Percentiles rank a stretch among this genome's conserved stretches.
Evolutionary conservation across 2,113 vertebrate genomes (phyloP).

Genomic region (Mirza zaza): DNA sequence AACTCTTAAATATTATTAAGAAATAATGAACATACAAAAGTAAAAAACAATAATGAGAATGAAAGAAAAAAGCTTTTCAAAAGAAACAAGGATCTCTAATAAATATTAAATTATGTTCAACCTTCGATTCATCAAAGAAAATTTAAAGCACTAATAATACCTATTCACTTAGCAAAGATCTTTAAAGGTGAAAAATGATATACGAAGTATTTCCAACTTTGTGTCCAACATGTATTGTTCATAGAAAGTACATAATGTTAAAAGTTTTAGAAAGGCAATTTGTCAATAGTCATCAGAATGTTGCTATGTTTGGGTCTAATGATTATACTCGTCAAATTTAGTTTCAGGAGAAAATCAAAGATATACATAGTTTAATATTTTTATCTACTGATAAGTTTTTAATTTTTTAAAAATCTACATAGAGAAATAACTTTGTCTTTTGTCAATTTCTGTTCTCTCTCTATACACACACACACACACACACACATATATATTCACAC

Average conservation of each 20-base stretch:
- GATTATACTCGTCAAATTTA: not conserved
- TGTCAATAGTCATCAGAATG: not conserved
- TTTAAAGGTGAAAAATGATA: slow-evolving; percentile 18
- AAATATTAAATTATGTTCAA: not conserved
- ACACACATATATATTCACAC: not conserved
- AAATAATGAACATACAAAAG: not conserved
- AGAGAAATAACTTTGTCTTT: not conserved
- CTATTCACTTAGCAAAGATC: not conserved
- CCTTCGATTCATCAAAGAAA: not conserved
- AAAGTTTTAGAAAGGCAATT: not conserved
- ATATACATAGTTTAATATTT: not conserved
- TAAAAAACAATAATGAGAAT: not conserved
- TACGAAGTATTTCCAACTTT: too few relatives aligned
- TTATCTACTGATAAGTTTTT: not conserved
- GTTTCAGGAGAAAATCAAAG: not conserved
- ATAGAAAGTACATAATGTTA: not conserved
- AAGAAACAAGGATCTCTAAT: not conserved
- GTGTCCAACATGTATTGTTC: not conserved
- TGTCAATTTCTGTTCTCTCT: not conserved
- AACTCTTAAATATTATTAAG: not conserved
- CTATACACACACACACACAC: not conserved
- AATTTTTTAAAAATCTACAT: not conserved
- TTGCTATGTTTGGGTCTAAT: not conserved
- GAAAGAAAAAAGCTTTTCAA: not conserved
- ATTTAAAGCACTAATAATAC: not conserved